These are phyloP conservation scores for Paedocypris micromegethes DNA, from an alignment of 2,797 vertebrate species.

Conservation along the genomic window DNA sequence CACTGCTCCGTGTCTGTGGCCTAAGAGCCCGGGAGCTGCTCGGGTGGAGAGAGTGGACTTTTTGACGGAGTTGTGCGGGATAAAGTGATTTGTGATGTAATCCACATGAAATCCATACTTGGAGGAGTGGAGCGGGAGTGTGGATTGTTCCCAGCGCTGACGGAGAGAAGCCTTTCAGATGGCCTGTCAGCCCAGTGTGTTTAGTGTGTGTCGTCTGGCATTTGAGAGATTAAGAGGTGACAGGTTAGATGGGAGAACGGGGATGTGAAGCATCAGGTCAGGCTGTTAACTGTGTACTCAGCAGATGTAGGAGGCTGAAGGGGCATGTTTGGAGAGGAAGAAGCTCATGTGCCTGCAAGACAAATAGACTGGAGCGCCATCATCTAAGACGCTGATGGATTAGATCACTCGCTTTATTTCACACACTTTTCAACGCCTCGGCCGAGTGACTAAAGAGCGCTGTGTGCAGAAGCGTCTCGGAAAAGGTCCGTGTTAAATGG, in stretches of 20 bases:
- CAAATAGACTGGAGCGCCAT: too few relatives aligned
- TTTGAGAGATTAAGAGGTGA: constrained; percentile 46
- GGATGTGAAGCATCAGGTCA: constrained; percentile 41
- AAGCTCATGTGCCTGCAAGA: too few relatives aligned
- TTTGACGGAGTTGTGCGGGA: constrained; percentile 25
- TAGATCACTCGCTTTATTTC: too few relatives aligned
- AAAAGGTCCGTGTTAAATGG: too few relatives aligned
- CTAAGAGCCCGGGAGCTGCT: constrained; percentile 11
- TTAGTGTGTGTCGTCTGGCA: constrained; percentile 35
- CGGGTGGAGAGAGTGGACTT: constrained; percentile 14
- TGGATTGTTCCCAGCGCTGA: constrained; percentile 14
- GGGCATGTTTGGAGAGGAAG: constrained; percentile 19
- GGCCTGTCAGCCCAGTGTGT: constrained; percentile 20
- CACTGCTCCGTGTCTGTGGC: constrained; percentile 4
- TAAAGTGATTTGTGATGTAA: constrained; percentile 66
- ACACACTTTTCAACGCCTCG: too few relatives aligned
- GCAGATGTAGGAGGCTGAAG: constrained; percentile 31
- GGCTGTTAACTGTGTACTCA: constrained; percentile 48
- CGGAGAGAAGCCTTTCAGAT: constrained; percentile 21
- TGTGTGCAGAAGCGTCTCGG: too few relatives aligned
- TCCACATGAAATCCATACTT: constrained; percentile 62
- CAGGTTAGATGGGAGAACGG: constrained; percentile 43
- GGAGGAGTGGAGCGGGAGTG: constrained; percentile 6
- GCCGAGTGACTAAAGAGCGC: too few relatives aligned
- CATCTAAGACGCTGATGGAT: too few relatives aligned